Base-by-base conservation (phyloP, 2,113 vertebrate species). In the Pangasianodon gigas region DNA sequence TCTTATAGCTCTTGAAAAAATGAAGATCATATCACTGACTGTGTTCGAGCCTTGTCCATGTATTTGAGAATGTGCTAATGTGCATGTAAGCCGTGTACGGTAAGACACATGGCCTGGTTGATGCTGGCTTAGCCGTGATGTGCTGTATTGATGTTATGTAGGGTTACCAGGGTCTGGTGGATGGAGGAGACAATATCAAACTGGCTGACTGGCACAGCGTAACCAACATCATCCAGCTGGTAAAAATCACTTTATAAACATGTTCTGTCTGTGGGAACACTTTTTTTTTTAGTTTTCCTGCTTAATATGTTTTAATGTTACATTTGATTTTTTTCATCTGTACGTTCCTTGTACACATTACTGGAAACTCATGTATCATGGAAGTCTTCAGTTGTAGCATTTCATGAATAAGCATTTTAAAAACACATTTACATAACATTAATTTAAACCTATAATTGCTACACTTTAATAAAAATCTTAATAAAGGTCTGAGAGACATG, bases 131-230 rank as follows among this genome's bases (percentile, higher is more conserved):
- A 46, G 37, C 32, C 26, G 77, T 58, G 41, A 54, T 58, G 4
- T 81, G 21, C 5, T 89, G 9, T 74, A 41, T 80, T 14, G 44
- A 62, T n/a, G 1, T 65, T 79, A 14, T 87, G 2, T 86, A 96
- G 98, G 98, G 98, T 84, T 99, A 98, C 1, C 97, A 99, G 92
- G 98, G 98, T n/a, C 95, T 99, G 71, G 98, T 99, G 92, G 98
- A 98, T 71, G 98, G 98, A 3, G 98, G 97, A 0, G 98, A 98
- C 89, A 97, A 98, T 94, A 98, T 99, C 92, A 97, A 96, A 91
- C 96, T 96, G 46, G 98, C 98, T 58, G 94, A 96, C 92, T 99
- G 98, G 98, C 97, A 98, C 62, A 99, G 97, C 0, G 98, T 99
- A 90, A 98, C 97, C 91, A 97, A 99, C 95, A 99, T 99, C 95